Evolutionary conservation across 1,140 invertebrate genomes (phyloP), one percentile per base, ranked within the genome.

Genomic region (Platyscapa corneri): DNA sequence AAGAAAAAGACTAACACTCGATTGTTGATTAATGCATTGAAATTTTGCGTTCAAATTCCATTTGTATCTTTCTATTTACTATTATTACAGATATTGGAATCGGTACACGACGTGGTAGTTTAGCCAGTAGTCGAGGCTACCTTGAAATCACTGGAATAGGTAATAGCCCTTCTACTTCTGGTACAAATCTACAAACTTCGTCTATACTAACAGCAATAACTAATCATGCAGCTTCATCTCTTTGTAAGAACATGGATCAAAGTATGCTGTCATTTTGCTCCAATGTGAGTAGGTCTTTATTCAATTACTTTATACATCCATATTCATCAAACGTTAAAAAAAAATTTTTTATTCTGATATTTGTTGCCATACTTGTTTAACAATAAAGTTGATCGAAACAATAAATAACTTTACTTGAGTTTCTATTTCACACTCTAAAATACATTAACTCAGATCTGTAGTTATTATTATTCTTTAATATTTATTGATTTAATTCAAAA

Each of bases 221-320:
- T 16, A 39, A 34, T 67, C 84, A 70, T n/a, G 82, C 65, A 20
- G 67, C 42, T 65, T 88, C 20, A 16, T 3, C 90, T 1, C 39
- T 91, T 3, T 90, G 90, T 75, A 90, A 87, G 84, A 92, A 92
- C 70, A 91, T 90, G 56, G 90, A 90, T 85, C 91, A 92, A 64
- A 91, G 90, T n/a, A 86, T 92, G 67, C 86, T 92, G 7, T 92
- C 92, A 0, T 93, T 92, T 79, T 92, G 90, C 81, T 93, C 92
- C 16, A 91, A 92, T 77, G 92, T 93, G 82, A 89, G 91, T 90
- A 16, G 12, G 12, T 37, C 8, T 30, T 65, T 70, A 32, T 70
- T 27, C 3, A 60, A 27, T 27, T 14, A 27, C 3, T 60, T 60
- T 60, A 27, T 14, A 2, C 12, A 53, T 12, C 2, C 18, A 1